These are phyloP conservation scores for Parthenolecanium corni DNA, from an alignment of 2,888 invertebrate genomes.

Conservation along the genomic window DNA sequence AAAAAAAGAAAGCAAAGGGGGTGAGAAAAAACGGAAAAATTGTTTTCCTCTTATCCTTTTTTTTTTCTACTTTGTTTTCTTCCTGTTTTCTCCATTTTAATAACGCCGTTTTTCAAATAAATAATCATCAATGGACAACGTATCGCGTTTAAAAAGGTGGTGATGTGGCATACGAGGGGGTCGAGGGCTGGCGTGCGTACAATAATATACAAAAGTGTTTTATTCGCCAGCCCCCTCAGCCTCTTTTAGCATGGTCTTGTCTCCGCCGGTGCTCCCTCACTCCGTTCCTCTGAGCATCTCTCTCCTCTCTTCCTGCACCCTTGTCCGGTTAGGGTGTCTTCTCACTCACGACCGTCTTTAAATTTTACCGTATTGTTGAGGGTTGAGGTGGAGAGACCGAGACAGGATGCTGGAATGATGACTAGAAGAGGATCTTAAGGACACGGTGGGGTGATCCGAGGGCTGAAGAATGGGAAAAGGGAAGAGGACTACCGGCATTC, in stretches of 20 bases:
- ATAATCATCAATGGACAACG: conserved; percentile 25
- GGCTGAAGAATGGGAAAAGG: neutral
- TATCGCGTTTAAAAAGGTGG: conserved; percentile 6
- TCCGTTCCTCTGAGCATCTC: too few species aligned
- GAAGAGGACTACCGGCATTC: conserved; percentile 9
- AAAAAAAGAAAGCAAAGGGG: too few species aligned
- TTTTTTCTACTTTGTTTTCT: too few species aligned
- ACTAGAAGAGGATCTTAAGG: too few species aligned
- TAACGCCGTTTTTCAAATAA: conserved; percentile 9
- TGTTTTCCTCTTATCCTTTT: neutral
- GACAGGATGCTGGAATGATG: too few species aligned
- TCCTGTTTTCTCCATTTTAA: neutral
- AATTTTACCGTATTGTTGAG: conserved; percentile 23
- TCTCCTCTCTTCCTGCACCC: too few species aligned
- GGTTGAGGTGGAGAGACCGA: neutral
- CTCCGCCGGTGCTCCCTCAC: too few species aligned
- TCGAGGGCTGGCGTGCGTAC: conserved; percentile 4
- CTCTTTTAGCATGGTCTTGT: neutral
- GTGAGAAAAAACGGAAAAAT: too few species aligned
- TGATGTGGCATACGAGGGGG: neutral
- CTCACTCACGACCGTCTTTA: neutral
- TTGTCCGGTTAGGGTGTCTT: too few species aligned
- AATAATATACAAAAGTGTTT: conserved; percentile 15
- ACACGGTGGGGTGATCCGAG: too few species aligned
- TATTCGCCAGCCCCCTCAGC: neutral